These are phyloP conservation scores for Oscheius sp. DNA, from an alignment of 2,888 invertebrate species.

Conservation along the genomic window DNA sequence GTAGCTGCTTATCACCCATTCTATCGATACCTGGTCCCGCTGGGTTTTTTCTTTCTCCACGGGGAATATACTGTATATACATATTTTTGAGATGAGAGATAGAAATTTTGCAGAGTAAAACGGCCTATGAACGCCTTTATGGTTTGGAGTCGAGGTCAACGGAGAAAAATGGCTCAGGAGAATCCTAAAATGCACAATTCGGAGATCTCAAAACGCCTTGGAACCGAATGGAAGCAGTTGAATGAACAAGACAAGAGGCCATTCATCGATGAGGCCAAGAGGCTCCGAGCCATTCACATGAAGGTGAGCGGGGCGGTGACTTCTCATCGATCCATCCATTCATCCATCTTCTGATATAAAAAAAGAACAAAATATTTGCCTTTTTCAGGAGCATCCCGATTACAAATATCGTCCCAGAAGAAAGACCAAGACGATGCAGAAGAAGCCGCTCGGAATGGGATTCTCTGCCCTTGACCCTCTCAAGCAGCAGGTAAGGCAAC, in stretches of 20 bases:
- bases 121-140: constrained; percentile 70
- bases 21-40: background rate
- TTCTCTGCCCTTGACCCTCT: constrained; percentile 35
- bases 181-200: constrained; percentile 59
- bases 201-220: constrained; percentile 76
- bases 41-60: too few species aligned
- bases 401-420: constrained; percentile 69
- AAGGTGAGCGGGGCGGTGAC: constrained; percentile 76
- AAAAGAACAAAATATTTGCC: background rate
- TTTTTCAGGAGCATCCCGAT: constrained; percentile 64
- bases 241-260: constrained; percentile 95
- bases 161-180: constrained; percentile 68
- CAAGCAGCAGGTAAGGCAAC: constrained; percentile 37
- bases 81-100: too few species aligned
- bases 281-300: constrained; percentile 97
- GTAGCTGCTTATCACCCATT: constrained; percentile 20
- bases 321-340: background rate
- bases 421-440: constrained; percentile 63
- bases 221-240: constrained; percentile 96
- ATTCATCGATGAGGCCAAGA: constrained; percentile 97
- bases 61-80: background rate
- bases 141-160: constrained; percentile 69
- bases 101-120: constrained; percentile 67
- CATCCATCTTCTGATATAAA: background rate
- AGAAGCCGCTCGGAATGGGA: constrained; percentile 39